Evolutionary conservation across 1,140 invertebrate species (phyloP).

Genomic region (Drosophila kikkawai): DNA sequence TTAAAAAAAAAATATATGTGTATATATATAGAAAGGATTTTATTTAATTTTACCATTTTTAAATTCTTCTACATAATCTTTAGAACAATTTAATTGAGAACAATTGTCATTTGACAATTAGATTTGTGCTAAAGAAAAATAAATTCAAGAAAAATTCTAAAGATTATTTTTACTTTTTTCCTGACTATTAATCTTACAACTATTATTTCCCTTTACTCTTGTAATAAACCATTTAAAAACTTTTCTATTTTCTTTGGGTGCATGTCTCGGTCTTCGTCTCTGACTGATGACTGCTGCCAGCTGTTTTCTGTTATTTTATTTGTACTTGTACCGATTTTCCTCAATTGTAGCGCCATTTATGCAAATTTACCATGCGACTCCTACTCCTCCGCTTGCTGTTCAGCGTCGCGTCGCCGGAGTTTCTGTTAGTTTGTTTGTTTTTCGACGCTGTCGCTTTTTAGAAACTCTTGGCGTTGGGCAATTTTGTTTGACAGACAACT

Average conservation of each 20-base stretch:
- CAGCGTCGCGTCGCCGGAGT: constrained; percentile 57
- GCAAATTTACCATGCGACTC: constrained; percentile 75
- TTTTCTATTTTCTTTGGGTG: constrained; percentile 21
- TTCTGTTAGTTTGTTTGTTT: constrained; percentile 75
- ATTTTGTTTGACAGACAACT: constrained; percentile 83
- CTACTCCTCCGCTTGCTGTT: constrained; percentile 51
- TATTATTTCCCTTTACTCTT: too few species aligned
- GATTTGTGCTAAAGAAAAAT: too few species aligned
- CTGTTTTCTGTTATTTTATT: constrained; percentile 65
- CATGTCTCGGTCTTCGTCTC: constrained; percentile 46
- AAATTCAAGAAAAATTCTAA: too few species aligned
- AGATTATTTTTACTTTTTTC: too few species aligned
- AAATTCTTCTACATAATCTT: too few species aligned
- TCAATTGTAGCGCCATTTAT: constrained; percentile 81
- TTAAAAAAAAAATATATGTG: too few species aligned
- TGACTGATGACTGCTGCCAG: constrained; percentile 46
- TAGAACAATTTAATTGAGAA: too few species aligned
- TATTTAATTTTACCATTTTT: too few species aligned
- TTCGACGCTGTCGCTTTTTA: constrained; percentile 60
- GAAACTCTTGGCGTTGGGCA: constrained; percentile 70
- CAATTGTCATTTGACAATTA: too few species aligned
- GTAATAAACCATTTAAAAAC: not conserved
- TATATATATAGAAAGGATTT: too few species aligned
- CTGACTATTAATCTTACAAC: too few species aligned
- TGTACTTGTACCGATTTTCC: constrained; percentile 80